Percentiles rank a stretch among this genome's conserved stretches.
Evolutionary conservation across 2,888 invertebrate species (phyloP).

Genomic region (Pelosia muscerda): DNA sequence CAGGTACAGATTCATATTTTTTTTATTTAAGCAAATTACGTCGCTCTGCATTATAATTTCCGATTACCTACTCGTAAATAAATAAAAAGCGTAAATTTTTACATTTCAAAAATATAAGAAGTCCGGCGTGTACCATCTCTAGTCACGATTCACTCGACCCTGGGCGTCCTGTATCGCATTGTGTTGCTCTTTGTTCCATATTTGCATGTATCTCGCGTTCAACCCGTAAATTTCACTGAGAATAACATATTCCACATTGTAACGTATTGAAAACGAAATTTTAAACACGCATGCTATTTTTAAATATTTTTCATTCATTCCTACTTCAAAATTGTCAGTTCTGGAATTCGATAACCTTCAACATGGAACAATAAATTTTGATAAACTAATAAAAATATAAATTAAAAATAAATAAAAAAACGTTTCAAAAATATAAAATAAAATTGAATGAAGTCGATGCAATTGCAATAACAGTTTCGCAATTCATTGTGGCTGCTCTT

Average conservation of each 20-base stretch:
- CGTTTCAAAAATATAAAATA: too few relatives aligned
- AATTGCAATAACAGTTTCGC: too few relatives aligned
- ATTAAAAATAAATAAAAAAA: too few relatives aligned
- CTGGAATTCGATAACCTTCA: too few relatives aligned
- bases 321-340: too few relatives aligned
- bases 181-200: conserved; percentile 32
- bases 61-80: too few relatives aligned
- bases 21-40: not conserved
- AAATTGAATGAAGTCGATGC: too few relatives aligned
- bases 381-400: too few relatives aligned
- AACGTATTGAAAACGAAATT: conserved; percentile 52
- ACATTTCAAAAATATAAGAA: not conserved
- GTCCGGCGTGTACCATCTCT: not conserved
- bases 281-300: conserved; percentile 8
- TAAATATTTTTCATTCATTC: too few relatives aligned
- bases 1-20: not conserved
- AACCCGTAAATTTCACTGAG: conserved; percentile 53
- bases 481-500: too few relatives aligned
- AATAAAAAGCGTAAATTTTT: not conserved
- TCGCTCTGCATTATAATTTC: too few relatives aligned
- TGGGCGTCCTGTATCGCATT: conserved; percentile 35
- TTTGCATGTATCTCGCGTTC: conserved; percentile 47
- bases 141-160: conserved; percentile 29
- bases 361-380: too few relatives aligned
- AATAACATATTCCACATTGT: conserved; percentile 46